These are phyloP conservation scores for Palaemon carinicauda DNA, from an alignment of 1,140 invertebrate genomes.

Conservation along the genomic window DNA sequence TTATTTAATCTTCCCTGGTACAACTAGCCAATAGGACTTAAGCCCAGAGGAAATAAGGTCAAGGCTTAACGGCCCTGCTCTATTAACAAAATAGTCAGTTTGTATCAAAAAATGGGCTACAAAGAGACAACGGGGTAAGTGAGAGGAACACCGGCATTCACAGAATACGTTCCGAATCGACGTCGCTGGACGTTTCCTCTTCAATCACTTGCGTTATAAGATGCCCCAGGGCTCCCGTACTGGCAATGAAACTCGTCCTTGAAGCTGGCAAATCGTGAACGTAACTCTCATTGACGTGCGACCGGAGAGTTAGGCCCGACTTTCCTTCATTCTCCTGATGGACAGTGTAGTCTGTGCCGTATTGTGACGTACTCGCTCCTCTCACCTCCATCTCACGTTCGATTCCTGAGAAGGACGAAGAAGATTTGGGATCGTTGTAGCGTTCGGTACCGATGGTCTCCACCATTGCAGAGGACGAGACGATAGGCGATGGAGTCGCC, in stretches of 20 bases:
- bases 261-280: not conserved
- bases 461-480: not conserved
- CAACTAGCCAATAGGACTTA: too few species aligned
- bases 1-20: too few species aligned
- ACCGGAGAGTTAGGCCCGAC: not conserved
- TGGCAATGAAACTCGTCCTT: not conserved
- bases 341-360: not conserved
- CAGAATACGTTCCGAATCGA: slow-evolving; percentile 12
- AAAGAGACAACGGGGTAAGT: too few species aligned
- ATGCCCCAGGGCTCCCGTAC: slow-evolving; percentile 9
- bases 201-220: slow-evolving; percentile 42
- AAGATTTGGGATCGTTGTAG: not conserved
- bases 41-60: too few species aligned
- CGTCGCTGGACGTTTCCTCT: slow-evolving; percentile 28
- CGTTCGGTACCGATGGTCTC: not conserved
- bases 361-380: not conserved
- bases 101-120: too few species aligned
- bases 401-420: not conserved
- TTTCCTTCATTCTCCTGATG: not conserved
- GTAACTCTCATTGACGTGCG: slow-evolving; percentile 21
- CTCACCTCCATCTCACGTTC: not conserved
- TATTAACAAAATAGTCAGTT: too few species aligned
- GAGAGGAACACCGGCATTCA: not conserved
- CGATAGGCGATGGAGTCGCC: not conserved
- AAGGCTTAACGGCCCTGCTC: too few species aligned